phyloP scores from a whole-genome alignment of 2,888 invertebrate genomes.

The Melanostoma mellinum region DNA sequence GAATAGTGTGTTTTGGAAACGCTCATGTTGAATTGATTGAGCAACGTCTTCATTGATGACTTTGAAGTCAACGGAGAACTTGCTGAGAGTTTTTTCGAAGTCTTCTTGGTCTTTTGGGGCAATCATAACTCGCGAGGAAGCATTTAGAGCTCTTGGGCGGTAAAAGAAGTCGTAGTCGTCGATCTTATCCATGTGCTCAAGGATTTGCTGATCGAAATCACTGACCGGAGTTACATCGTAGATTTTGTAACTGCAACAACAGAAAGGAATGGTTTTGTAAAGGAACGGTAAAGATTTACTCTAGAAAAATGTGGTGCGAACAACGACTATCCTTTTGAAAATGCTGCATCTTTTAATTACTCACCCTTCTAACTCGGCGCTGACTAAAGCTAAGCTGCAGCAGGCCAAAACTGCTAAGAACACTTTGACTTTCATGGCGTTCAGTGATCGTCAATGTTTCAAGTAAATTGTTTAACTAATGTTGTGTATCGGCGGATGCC shows the following conservation, averaged over 20 bases:
- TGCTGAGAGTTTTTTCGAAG: slow-evolving; percentile 75
- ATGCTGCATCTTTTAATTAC: slow-evolving; percentile 1
- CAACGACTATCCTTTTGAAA: not conserved
- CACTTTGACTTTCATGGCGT: no score
- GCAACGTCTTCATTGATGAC: slow-evolving; percentile 77
- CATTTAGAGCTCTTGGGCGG: slow-evolving; percentile 75
- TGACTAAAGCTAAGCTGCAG: slow-evolving; percentile 53
- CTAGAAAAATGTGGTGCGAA: not conserved
- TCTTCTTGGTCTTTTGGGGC: slow-evolving; percentile 77
- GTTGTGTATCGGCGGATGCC: no score
- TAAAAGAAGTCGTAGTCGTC: slow-evolving; percentile 78
- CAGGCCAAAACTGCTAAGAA: slow-evolving; percentile 24
- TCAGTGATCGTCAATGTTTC: no score
- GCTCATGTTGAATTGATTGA: slow-evolving; percentile 72
- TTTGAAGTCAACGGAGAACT: slow-evolving; percentile 74
- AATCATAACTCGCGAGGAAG: slow-evolving; percentile 78
- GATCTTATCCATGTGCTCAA: slow-evolving; percentile 75
- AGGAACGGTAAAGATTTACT: no score
- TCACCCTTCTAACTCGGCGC: slow-evolving; percentile 65
- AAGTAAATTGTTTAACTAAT: no score
- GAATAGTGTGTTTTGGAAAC: slow-evolving; percentile 73
- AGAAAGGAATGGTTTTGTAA: not conserved
- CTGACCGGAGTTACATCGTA: slow-evolving; percentile 77
- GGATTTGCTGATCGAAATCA: slow-evolving; percentile 76
- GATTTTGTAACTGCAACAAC: slow-evolving; percentile 77